Conservation (phyloP, 2,888 invertebrate genomes). For the Orchesellides sinensis region DNA sequence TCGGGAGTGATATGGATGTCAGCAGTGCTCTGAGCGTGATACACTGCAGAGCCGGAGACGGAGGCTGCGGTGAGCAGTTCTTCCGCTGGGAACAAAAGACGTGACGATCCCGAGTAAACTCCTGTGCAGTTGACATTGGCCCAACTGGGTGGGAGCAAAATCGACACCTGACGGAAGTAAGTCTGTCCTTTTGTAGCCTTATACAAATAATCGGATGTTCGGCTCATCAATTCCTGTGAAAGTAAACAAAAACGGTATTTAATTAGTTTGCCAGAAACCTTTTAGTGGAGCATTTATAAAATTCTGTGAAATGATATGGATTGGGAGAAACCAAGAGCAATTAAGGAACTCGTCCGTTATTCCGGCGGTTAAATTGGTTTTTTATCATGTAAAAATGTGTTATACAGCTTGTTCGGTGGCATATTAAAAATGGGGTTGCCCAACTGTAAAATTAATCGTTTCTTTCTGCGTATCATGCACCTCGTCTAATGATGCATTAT, state of each 20-base stretch:
- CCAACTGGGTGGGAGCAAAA: slow-evolving; percentile 73
- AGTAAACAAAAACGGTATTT: slow-evolving; percentile 25
- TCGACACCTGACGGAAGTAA: slow-evolving; percentile 73
- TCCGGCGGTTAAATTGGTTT: neutral
- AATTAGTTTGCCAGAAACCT: slow-evolving; percentile 44
- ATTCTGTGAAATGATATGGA: neutral
- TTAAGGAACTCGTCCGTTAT: slow-evolving; percentile 13
- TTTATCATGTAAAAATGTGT: neutral
- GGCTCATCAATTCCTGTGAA: slow-evolving; percentile 71
- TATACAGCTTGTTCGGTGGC: neutral
- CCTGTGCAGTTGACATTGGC: slow-evolving; percentile 74
- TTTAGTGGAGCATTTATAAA: neutral
- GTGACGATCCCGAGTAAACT: slow-evolving; percentile 64
- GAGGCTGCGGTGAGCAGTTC: slow-evolving; percentile 36
- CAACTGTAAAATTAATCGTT: slow-evolving; percentile 55
- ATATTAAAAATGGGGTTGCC: slow-evolving; percentile 17
- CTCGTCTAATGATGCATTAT: neutral
- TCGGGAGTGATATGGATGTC: slow-evolving; percentile 72
- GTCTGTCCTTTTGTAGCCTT: slow-evolving; percentile 72
- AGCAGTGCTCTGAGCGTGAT: slow-evolving; percentile 67
- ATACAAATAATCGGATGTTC: slow-evolving; percentile 73
- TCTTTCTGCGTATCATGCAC: slow-evolving; percentile 15
- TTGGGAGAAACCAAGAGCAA: neutral
- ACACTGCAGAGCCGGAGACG: slow-evolving; percentile 65
- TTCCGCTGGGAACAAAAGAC: slow-evolving; percentile 48